Evolutionary conservation across 53 echinoderm and acorn worm species (phyloP), one percentile per base, ranked within the genome.

Genomic region (Astropecten irregularis): DNA sequence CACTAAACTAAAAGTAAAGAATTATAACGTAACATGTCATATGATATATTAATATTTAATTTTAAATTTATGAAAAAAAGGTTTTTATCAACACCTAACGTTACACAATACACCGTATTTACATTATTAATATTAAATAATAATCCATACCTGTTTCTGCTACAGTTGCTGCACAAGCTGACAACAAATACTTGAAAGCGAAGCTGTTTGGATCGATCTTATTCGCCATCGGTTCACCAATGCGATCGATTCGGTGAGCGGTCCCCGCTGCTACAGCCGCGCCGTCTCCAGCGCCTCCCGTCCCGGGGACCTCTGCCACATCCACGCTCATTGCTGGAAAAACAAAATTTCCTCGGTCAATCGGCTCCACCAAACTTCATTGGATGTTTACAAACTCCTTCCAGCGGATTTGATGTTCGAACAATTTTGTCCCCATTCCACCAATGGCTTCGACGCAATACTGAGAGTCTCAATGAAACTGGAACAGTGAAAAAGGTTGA

Each of bases 111-210:
- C n/a, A n/a, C n/a, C n/a, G n/a, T n/a, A n/a, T n/a, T n/a, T n/a
- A n/a, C n/a, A n/a, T n/a, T n/a, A n/a, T n/a, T n/a, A n/a, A n/a
- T n/a, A n/a, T n/a, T n/a, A n/a, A n/a, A n/a, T n/a, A n/a, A n/a
- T n/a, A n/a, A n/a, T n/a, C n/a, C n/a, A n/a, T 76, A 95, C 95
- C 95, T 84, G 92, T 86, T 89, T 95, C 95, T 82, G 95, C 95
- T 15, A 93, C 91, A 20, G 93, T 91, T 34, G 95, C 95, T 49
- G 95, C 95, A 84, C 89, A 93, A n/a, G 93, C 88, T 62, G 95
- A 95, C 27, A 95, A 71, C 54, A 83, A 55, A 48, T 95, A 95
- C 68, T 95, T 95, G 61, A 89, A 85, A n/a, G 83, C 42, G 40
- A 84, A 77, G 27, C 83, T 74, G 64, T 93, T 81, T 2, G 89